Base-by-base conservation (phyloP, 2,888 invertebrate genomes). In the Phengaris arion region DNA sequence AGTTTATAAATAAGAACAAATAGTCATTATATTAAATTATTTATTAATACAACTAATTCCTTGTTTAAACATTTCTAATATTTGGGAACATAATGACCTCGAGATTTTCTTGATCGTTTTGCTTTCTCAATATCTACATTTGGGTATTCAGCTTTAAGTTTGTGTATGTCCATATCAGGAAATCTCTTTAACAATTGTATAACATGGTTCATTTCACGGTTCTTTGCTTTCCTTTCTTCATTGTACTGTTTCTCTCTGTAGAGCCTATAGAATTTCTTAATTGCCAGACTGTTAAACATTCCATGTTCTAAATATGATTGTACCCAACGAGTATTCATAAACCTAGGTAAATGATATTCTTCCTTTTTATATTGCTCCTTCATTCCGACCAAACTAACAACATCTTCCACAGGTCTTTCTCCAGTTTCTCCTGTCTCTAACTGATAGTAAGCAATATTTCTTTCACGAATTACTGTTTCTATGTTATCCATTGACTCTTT, bases 401-500 rank as follows among this genome's bases (percentile, higher is more conserved):
- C 94, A 78, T 95, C 83, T 83, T 94, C 94, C 1, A 94, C 93
- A 3, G 97, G 96, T 64, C 97, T 93, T 87, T 98, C 98, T 4
- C 98, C 98, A 77, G 95, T 95, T 84, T 96, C 95, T 0, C 98
- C 98, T 7, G 97, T 98, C 94, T 99, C 99, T 75, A 99, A 91
- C 80, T 96, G 86, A 87, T 97, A 96, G 89, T 97, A 98, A 0
- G 99, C 99, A 80, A 94, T 92, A 86, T 99, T 98, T 79, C 99
- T 94, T 91, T 99, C 99, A 76, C 97, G 94, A 0, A 99, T 96
- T 0, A 99, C 98, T 22, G 94, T 92, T 89, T 99, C 98, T 77
- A 99, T 92, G 87, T 99, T 98, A 78, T 95, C 94, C 99, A 99
- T 99, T 22, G 99, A 98, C 81, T 97, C 97, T 85, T 97, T 95